Evolutionary conservation across 35 echinoderm and acorn worm species (phyloP).

Genomic region (Hemicentrotus pulcherrimus): DNA sequence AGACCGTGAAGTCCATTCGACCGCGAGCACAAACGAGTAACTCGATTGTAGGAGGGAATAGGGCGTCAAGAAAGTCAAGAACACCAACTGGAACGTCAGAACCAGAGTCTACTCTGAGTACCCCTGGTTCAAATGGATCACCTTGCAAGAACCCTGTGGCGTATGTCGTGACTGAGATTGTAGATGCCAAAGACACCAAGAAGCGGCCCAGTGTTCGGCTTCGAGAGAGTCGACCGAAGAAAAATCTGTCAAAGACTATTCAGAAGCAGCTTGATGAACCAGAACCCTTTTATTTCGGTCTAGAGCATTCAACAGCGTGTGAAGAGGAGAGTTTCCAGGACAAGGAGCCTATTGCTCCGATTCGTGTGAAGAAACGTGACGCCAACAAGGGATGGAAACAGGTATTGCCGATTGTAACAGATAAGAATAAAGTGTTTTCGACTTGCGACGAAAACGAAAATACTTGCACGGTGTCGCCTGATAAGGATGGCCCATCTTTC

Average conservation of each 20-base stretch:
- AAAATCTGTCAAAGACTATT: background rate
- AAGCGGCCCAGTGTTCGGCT: slow-evolving; percentile 29
- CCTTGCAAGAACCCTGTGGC: background rate
- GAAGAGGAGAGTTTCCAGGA: background rate
- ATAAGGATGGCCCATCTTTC: background rate
- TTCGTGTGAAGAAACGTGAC: background rate
- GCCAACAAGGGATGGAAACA: background rate
- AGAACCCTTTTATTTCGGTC: slow-evolving; percentile 28
- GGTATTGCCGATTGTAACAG: background rate
- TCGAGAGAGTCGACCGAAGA: slow-evolving; percentile 4
- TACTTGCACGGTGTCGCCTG: background rate
- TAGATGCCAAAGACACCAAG: slow-evolving; percentile 18
- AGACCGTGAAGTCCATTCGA: background rate
- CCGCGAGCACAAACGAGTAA: slow-evolving; percentile 33
- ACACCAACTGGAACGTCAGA: background rate
- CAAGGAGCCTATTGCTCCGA: background rate
- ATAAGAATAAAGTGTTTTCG: background rate
- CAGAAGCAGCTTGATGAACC: background rate
- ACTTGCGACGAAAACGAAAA: slow-evolving; percentile 12
- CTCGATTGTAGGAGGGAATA: background rate
- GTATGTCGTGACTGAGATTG: slow-evolving; percentile 39
- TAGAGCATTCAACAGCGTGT: background rate
- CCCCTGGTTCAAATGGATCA: background rate
- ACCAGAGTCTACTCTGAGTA: background rate
- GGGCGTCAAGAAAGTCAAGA: background rate